These are phyloP conservation scores for Columba guinea DNA, from an alignment of 2,797 vertebrate genomes.

Conservation along the genomic window DNA sequence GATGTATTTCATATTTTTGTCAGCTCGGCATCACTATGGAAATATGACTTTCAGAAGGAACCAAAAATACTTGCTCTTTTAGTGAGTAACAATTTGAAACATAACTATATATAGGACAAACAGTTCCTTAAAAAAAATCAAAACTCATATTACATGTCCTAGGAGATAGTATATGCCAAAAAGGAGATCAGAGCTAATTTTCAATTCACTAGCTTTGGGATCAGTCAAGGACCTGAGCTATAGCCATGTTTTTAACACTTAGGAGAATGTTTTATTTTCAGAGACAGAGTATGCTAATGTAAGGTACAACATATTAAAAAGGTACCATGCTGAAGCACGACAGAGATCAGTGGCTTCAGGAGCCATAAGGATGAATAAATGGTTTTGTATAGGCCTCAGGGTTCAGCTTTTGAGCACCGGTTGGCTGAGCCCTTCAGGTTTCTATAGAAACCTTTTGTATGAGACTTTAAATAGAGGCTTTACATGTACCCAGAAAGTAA, in stretches of 20 bases:
- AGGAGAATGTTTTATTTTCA: not conserved
- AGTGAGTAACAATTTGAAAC: conserved; percentile 52
- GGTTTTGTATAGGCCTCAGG: not conserved
- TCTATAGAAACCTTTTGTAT: conserved; percentile 59
- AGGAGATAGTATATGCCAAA: not conserved
- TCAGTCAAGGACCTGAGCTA: not conserved
- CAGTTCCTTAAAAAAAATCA: not conserved
- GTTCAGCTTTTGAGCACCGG: conserved; percentile 19
- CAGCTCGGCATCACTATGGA: conserved; percentile 59
- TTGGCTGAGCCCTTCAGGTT: conserved; percentile 28
- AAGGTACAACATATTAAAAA: not conserved
- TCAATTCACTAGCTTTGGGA: not conserved
- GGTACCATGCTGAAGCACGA: not conserved
- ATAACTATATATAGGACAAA: conserved; percentile 41
- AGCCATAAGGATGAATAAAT: not conserved
- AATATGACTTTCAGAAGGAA: conserved; percentile 62
- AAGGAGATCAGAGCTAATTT: not conserved
- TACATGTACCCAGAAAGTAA: not conserved
- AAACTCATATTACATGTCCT: not conserved
- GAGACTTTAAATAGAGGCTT: conserved; percentile 47
- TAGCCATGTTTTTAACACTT: not conserved
- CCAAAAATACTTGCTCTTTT: conserved; percentile 73
- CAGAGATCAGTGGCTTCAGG: not conserved
- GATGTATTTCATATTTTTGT: conserved; percentile 34
- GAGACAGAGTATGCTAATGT: not conserved